Evolutionary conservation across 2,888 invertebrate genomes (phyloP).

Genomic region (Oxycera nigricornis): DNA sequence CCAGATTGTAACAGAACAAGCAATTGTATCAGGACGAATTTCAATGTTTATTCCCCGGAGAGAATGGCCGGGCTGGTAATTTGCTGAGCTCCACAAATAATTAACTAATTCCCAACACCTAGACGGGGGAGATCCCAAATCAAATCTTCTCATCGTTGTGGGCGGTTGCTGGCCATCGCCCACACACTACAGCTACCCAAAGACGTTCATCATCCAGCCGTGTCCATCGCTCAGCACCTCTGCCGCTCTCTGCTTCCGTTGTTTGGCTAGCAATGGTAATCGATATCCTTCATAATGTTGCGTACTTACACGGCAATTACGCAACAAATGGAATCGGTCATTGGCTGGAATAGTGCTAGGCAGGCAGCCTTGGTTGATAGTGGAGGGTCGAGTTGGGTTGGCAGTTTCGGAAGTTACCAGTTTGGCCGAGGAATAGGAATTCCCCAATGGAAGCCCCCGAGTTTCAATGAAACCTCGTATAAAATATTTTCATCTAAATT

Average conservation of each 20-base stretch:
- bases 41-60: no score
- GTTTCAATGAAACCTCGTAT: no score
- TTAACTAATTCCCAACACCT: background rate
- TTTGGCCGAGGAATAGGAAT: no score
- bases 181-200: no score
- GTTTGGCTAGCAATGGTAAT: background rate
- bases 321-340: background rate
- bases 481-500: no score
- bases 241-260: background rate
- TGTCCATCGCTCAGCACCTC: background rate
- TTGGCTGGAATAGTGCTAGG: background rate
- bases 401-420: no score
- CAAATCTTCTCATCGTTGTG: background rate
- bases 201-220: background rate
- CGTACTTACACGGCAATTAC: constrained; percentile 2
- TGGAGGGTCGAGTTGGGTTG: no score
- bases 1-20: background rate
- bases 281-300: background rate
- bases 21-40: background rate
- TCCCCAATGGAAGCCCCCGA: no score
- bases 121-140: background rate
- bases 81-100: background rate
- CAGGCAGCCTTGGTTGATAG: no score
- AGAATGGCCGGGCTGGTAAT: background rate
- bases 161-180: no score